phyloP scores from a whole-genome alignment of 1,140 invertebrate genomes.

The Drosophila arizonae region DNA sequence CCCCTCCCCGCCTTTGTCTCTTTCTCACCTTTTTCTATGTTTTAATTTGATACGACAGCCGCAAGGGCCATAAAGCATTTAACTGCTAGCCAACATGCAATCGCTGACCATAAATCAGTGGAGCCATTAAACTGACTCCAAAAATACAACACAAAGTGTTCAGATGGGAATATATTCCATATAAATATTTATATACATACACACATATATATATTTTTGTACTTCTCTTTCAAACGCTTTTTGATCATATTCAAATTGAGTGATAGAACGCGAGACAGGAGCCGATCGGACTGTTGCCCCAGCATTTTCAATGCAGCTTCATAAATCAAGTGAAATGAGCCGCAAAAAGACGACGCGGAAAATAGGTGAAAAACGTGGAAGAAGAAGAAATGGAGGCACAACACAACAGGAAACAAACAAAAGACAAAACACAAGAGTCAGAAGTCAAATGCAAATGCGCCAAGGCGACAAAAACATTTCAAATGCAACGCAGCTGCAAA shows the following conservation, averaged over 20 bases:
- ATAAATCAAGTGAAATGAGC: slow-evolving; percentile 54
- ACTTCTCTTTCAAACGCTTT: slow-evolving; percentile 7
- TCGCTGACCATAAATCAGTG: slow-evolving; percentile 64
- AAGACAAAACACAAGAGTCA: slow-evolving; percentile 23
- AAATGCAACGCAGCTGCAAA: neutral
- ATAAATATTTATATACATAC: no score
- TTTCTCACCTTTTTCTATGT: slow-evolving; percentile 17
- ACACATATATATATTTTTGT: slow-evolving; percentile 2
- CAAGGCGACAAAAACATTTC: slow-evolving; percentile 1
- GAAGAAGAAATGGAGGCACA: neutral
- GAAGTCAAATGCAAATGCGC: slow-evolving; percentile 20
- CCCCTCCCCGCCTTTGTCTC: neutral
- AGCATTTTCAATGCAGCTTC: slow-evolving; percentile 6
- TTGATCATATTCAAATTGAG: slow-evolving; percentile 64
- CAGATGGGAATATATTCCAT: no score
- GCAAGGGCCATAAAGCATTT: slow-evolving; percentile 44
- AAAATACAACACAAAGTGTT: slow-evolving; percentile 46
- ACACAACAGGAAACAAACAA: neutral
- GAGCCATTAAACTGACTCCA: slow-evolving; percentile 60
- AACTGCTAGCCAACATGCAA: slow-evolving; percentile 58
- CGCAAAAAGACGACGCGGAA: neutral
- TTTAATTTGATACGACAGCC: slow-evolving; percentile 42
- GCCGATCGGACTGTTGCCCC: slow-evolving; percentile 43
- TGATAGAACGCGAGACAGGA: slow-evolving; percentile 52
- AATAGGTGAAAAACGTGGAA: neutral